phyloP scores from a whole-genome alignment of 2,797 vertebrate species.

The Bradypodion pumilum region DNA sequence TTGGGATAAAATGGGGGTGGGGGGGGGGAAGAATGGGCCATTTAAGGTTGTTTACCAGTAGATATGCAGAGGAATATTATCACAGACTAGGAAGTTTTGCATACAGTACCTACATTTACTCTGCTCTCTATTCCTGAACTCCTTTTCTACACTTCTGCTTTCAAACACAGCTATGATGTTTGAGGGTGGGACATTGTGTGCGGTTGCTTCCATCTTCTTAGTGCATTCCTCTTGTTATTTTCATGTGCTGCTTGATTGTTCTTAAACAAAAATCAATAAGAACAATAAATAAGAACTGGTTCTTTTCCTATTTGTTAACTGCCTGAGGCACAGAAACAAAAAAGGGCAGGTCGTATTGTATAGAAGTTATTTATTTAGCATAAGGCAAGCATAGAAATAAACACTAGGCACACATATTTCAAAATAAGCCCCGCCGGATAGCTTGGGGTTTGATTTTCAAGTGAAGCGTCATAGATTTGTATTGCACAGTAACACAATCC shows the following conservation, averaged over 20 bases:
- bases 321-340: background rate
- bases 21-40: background rate
- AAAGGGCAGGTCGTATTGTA: background rate
- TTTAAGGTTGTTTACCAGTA: background rate
- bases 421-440: background rate
- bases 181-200: too few relatives aligned
- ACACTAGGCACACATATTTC: background rate
- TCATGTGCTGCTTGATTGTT: background rate
- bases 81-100: background rate
- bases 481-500: constrained; percentile 23
- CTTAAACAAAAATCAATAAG: background rate
- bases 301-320: background rate
- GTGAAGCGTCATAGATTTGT: background rate
- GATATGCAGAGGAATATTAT: background rate
- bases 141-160: background rate
- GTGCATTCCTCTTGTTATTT: background rate
- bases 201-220: too few relatives aligned
- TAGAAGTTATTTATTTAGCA: too few relatives aligned
- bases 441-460: background rate
- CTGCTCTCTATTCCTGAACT: background rate
- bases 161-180: background rate
- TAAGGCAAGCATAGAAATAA: too few relatives aligned
- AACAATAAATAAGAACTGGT: background rate
- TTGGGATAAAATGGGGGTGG: too few relatives aligned
- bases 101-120: background rate